A percentile compares a stretch with the other conserved stretches of the same genome.
Conservation (phyloP, 2,797 vertebrate species). For the Dermochelys coriacea region DNA sequence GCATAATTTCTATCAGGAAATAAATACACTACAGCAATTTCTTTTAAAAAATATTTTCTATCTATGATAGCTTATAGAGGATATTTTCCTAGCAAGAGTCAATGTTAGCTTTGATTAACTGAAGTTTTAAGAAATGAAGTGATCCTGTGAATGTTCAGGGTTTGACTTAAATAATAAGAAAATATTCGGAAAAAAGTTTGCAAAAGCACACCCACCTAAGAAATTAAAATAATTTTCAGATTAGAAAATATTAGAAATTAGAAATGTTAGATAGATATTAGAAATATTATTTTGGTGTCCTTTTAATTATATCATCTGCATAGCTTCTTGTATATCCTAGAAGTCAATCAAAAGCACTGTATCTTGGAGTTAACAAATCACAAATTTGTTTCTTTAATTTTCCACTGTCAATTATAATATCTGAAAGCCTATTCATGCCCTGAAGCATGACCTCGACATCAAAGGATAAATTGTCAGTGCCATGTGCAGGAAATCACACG, state of each 20-base stretch:
- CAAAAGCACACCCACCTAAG: neutral
- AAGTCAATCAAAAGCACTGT: neutral
- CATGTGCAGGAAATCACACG: conserved; percentile 11
- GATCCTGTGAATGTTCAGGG: neutral
- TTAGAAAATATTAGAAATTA: neutral
- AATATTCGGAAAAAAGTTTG: neutral
- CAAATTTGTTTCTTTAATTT: neutral
- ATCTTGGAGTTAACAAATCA: conserved; percentile 18
- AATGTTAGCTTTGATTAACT: neutral
- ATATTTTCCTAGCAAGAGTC: neutral
- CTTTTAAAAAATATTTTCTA: neutral
- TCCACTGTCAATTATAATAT: neutral
- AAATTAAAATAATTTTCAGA: neutral
- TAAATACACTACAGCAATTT: neutral
- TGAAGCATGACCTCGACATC: conserved; percentile 29
- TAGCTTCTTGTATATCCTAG: neutral
- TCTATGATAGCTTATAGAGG: neutral
- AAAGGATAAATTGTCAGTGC: conserved; percentile 32
- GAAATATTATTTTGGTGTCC: neutral
- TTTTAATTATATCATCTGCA: neutral
- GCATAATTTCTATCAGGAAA: neutral
- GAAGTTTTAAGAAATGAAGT: neutral
- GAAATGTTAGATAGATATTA: neutral
- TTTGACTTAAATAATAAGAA: neutral
- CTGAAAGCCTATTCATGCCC: neutral